Conservation (phyloP, 2,888 invertebrate genomes). For the Tenodera sinensis region DNA sequence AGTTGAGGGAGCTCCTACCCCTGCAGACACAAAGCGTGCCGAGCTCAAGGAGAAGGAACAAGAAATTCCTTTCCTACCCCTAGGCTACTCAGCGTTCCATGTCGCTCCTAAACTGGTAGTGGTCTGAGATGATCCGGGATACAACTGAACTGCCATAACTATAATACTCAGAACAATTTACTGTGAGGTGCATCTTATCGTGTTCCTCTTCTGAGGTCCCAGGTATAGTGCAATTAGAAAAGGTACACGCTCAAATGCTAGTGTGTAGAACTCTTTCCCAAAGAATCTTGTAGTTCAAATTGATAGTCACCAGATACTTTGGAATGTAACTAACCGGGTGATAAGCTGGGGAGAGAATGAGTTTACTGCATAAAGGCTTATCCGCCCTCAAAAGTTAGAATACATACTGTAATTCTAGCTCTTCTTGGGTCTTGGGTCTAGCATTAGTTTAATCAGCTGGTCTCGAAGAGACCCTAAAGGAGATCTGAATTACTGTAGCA, state of each 20-base stretch:
- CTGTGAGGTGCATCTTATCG: background rate
- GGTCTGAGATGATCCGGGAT: background rate
- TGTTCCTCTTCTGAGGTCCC: background rate
- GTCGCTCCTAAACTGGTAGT: background rate
- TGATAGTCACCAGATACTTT: background rate
- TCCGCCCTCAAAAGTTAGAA: background rate
- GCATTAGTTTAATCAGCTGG: background rate
- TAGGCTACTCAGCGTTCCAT: background rate
- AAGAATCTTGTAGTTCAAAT: background rate
- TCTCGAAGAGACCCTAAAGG: background rate
- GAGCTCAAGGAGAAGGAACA: slow-evolving; percentile 24
- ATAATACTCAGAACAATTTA: background rate
- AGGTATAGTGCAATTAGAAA: background rate
- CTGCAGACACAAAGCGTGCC: slow-evolving; percentile 20
- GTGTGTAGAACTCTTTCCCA: background rate
- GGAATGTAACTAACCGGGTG: background rate
- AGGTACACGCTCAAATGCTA: background rate
- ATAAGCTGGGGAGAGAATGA: background rate
- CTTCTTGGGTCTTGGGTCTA: background rate
- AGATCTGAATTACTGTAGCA: background rate
- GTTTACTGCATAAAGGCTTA: background rate
- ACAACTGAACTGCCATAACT: background rate
- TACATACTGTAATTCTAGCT: background rate
- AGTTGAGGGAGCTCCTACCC: slow-evolving; percentile 14
- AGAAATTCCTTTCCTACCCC: background rate